Evolutionary conservation across 2,797 vertebrate genomes (phyloP), one percentile per base, ranked within the genome.

Genomic region (Sebastes itinus): DNA sequence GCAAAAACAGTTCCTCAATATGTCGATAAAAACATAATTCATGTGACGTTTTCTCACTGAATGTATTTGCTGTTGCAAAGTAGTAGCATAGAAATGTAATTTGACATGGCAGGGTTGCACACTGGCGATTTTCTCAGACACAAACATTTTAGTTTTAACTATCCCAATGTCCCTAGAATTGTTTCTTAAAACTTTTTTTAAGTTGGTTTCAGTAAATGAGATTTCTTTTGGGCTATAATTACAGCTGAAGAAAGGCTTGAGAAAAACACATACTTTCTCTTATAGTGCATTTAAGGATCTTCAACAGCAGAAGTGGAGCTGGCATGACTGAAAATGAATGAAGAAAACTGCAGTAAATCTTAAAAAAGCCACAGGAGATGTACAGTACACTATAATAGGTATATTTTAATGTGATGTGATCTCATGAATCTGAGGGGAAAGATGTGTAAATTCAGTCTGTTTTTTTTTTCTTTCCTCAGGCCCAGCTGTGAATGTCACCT

Each of bases 401-500:
- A 30, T 71, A 59, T 23, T 77, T 78, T 60, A 27, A 49, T 64
- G 11, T 46, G 32, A 18, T 69, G 66, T 60, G 27, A 76, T 66
- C n/a, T 78, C 18, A 59, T 64, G 70, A 80, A 87, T 84, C 23
- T 20, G 1, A 52, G 68, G 35, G 62, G 46, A 69, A 23, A 65
- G 5, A 63, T 78, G n/a, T 90, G 59, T 80, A 22, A 54, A 60
- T 80, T 76, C 6, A 65, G 20, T 68, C 54, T 81, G n/a, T 75
- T 87, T 81, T 86, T 80, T 87, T 22, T 22, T 54, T 82, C 76
- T 80, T 78, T 76, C 64, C 72, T 73, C 93, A 98, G 97, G 97
- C 63, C 97, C 96, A 2, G 96, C 98, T 0, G 97, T 98, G 94
- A 98, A 98, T 66, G 97, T 99, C 95, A 98, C 97, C 22, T 98